phyloP scores from a whole-genome alignment of 1,140 invertebrate genomes.

The Drosophila pectinifera region DNA sequence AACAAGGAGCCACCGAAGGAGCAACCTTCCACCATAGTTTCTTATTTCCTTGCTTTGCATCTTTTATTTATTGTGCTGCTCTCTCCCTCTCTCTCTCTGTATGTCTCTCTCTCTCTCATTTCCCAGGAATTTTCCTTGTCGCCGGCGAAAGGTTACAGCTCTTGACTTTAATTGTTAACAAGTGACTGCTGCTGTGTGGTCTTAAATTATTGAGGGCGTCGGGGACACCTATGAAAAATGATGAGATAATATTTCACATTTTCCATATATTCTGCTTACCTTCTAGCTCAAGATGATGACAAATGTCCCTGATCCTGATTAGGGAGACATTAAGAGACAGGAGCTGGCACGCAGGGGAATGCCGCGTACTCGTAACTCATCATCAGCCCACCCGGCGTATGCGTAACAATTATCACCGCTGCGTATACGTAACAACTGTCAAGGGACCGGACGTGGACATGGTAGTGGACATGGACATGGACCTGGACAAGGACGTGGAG shows the following conservation, averaged over 20 bases:
- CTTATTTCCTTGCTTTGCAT: conserved; percentile 79
- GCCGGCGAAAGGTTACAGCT: conserved; percentile 69
- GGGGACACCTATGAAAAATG: conserved; percentile 54
- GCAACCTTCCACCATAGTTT: conserved; percentile 59
- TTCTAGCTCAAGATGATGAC: conserved; percentile 31
- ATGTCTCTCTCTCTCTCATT: background rate
- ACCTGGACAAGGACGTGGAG: too few species aligned
- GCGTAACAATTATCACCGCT: conserved; percentile 45
- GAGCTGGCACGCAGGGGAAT: conserved; percentile 1
- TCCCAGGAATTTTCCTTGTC: conserved; percentile 4
- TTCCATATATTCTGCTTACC: conserved; percentile 54
- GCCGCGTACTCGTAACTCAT: conserved; percentile 29
- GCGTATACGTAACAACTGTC: conserved; percentile 68
- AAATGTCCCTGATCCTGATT: conserved; percentile 43
- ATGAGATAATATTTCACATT: conserved; percentile 66
- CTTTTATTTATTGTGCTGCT: conserved; percentile 70
- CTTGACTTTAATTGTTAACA: conserved; percentile 83
- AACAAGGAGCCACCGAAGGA: conserved; percentile 37
- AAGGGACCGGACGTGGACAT: conserved; percentile 12
- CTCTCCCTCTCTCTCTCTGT: conserved; percentile 5
- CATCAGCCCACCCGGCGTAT: conserved; percentile 59
- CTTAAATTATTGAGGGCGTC: conserved; percentile 69
- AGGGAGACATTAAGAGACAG: conserved; percentile 22
- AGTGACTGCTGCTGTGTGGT: conserved; percentile 62
- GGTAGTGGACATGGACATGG: too few species aligned